phyloP scores from a whole-genome alignment of 1,140 invertebrate genomes.

The Helicoverpa zea region DNA sequence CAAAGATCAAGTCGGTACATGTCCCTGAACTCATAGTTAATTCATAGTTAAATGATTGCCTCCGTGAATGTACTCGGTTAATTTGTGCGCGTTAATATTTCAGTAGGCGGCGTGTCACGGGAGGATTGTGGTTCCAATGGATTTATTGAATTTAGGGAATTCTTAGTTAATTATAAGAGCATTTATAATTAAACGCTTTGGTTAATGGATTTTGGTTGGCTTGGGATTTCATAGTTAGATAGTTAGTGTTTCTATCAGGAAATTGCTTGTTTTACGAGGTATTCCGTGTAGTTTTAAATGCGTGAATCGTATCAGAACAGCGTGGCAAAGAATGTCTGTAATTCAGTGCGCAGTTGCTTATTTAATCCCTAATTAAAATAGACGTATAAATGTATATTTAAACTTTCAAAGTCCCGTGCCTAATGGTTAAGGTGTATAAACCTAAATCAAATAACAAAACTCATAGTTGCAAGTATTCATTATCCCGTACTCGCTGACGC shows the following conservation, averaged over 20 bases:
- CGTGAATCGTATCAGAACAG: too few species aligned
- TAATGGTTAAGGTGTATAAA: background rate
- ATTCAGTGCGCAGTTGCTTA: too few species aligned
- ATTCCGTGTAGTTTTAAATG: too few species aligned
- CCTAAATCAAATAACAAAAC: background rate
- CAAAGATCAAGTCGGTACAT: constrained; percentile 36
- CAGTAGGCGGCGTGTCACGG: constrained; percentile 16
- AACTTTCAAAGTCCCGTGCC: too few species aligned
- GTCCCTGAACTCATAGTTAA: constrained; percentile 21
- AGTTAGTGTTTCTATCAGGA: background rate
- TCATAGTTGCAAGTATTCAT: constrained; percentile 27
- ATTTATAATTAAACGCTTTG: constrained; percentile 17
- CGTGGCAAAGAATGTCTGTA: too few species aligned
- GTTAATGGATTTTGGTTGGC: constrained; percentile 16
- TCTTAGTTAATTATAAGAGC: constrained; percentile 26
- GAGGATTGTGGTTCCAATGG: background rate
- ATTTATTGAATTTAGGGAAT: constrained; percentile 34
- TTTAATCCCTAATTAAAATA: background rate
- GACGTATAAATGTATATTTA: too few species aligned
- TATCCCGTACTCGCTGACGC: constrained; percentile 7
- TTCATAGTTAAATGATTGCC: constrained; percentile 42
- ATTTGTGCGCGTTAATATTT: constrained; percentile 44
- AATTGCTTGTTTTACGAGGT: too few species aligned
- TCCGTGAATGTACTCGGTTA: constrained; percentile 1
- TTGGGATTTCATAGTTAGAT: background rate